Base-by-base conservation (phyloP, 2,888 invertebrate genomes). In the Omphaloscelis lunosa region DNA sequence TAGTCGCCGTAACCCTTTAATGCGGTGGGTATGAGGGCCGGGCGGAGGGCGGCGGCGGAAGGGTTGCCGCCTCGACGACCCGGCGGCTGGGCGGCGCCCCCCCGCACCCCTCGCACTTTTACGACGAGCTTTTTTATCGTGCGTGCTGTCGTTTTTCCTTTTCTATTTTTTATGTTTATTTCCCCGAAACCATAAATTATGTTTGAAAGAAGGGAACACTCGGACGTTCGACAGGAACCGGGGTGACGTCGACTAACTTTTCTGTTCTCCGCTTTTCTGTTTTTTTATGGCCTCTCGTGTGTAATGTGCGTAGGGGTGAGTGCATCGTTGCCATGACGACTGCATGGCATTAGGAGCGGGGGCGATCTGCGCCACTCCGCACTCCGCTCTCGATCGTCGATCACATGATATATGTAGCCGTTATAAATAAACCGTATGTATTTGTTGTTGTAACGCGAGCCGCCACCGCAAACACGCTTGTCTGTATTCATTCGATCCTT, bases 121-220 rank as follows among this genome's bases (percentile, higher is more conserved):
- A 96, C 95, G 95, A 95, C 94, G 94, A 95, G 95, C 95, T 96
- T 96, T 96, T 96, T 96, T 96, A 96, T 96, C 96, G 96, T 96
- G 96, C 96, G 96, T 96, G 96, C 95, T 95, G 96, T 95, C 96
- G 96, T 96, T 97, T 97, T 97, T 96, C 96, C 96, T 96, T 96
- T 96, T 96, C 96, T 96, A 96, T 96, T 96, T 97, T 97, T 97
- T 96, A 97, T 97, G 96, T 97, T 97, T 97, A 97, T 97, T 97
- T 97, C 96, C 96, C 96, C 95, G 94, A 96, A 95, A 96, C 95
- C 96, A 97, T 97, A 97, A 97, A 97, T 97, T 96, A 97, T 95
- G 96, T 97, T 97, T 96, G 97, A 96, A 96, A 96, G 96, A 94
- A 97, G 97, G 97, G 97, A 96, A 95, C 95, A 94, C 95, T 96